Percentiles rank a stretch among this genome's conserved stretches.
phyloP scores from a whole-genome alignment of 2,797 vertebrate genomes.

The Poeciliopsis infans region DNA sequence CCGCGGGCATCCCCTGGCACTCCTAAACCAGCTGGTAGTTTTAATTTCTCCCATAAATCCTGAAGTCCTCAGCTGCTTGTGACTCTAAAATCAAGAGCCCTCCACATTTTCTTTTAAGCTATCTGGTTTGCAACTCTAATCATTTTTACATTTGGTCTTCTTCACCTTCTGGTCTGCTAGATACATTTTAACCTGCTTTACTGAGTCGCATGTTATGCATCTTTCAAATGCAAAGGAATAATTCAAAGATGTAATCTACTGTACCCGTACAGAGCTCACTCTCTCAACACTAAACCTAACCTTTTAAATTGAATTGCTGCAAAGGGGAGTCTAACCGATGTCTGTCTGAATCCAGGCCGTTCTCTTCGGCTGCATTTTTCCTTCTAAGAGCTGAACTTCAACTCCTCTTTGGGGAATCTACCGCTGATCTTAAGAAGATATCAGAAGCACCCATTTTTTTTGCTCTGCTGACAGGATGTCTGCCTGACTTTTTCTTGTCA shows the following conservation, averaged over 20 bases:
- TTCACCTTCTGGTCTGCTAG: background rate
- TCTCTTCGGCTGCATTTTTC: constrained; percentile 29
- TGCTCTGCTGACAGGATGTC: constrained; percentile 36
- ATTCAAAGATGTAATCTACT: background rate
- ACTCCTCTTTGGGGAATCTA: constrained; percentile 33
- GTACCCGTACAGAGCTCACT: constrained; percentile 9
- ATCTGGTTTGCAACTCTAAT: background rate
- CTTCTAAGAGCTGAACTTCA: constrained; percentile 34
- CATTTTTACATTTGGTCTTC: background rate
- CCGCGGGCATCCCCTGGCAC: background rate
- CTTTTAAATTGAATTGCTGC: constrained; percentile 23
- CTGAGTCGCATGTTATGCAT: background rate
- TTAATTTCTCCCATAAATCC: constrained; percentile 5
- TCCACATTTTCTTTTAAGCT: background rate
- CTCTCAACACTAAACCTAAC: constrained; percentile 15
- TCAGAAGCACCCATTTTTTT: constrained; percentile 40
- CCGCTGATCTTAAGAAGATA: constrained; percentile 57
- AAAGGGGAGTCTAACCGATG: constrained; percentile 2
- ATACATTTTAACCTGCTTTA: background rate
- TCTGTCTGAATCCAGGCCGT: constrained; percentile 6
- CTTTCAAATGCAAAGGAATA: background rate
- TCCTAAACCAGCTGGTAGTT: constrained; percentile 3
- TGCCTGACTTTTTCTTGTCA: constrained; percentile 56
- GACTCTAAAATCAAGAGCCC: background rate
- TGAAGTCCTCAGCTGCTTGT: background rate